Percentiles rank a stretch among this genome's conserved stretches.
Evolutionary conservation across 2,797 vertebrate species (phyloP).

Genomic region (Lophotriccus pileatus): DNA sequence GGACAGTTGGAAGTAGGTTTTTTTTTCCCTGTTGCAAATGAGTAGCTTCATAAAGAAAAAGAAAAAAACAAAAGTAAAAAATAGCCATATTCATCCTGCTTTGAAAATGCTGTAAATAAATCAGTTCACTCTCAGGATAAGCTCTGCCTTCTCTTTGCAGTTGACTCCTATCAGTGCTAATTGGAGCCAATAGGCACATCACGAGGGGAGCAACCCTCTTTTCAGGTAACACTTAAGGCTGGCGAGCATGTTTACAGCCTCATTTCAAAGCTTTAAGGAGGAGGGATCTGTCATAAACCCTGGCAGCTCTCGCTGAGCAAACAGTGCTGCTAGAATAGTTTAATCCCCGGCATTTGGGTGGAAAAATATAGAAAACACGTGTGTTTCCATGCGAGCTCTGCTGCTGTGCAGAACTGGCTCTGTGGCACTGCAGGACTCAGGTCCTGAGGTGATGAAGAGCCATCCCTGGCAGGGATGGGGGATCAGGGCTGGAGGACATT

Average conservation of each 20-base stretch:
- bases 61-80: background rate
- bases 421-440: background rate
- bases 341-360: slow-evolving; percentile 45
- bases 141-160: background rate
- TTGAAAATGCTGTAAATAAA: slow-evolving; percentile 44
- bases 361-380: slow-evolving; percentile 74
- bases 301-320: slow-evolving; percentile 58
- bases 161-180: slow-evolving; percentile 43
- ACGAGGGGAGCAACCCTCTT: slow-evolving; percentile 21
- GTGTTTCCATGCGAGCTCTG: slow-evolving; percentile 60
- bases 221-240: slow-evolving; percentile 62
- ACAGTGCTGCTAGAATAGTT: slow-evolving; percentile 63
- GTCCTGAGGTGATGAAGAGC: background rate
- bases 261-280: slow-evolving; percentile 74
- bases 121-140: slow-evolving; percentile 23
- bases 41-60: background rate
- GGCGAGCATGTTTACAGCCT: slow-evolving; percentile 72
- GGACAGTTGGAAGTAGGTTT: accelerated
- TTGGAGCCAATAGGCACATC: slow-evolving; percentile 61
- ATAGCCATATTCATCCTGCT: background rate
- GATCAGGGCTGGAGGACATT: background rate
- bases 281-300: slow-evolving; percentile 73
- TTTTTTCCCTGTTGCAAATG: background rate
- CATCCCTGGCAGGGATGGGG: background rate
- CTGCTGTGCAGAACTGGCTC: background rate